These are phyloP conservation scores for Sylvicola cinctus DNA, from an alignment of 2,888 invertebrate species.

Conservation along the genomic window DNA sequence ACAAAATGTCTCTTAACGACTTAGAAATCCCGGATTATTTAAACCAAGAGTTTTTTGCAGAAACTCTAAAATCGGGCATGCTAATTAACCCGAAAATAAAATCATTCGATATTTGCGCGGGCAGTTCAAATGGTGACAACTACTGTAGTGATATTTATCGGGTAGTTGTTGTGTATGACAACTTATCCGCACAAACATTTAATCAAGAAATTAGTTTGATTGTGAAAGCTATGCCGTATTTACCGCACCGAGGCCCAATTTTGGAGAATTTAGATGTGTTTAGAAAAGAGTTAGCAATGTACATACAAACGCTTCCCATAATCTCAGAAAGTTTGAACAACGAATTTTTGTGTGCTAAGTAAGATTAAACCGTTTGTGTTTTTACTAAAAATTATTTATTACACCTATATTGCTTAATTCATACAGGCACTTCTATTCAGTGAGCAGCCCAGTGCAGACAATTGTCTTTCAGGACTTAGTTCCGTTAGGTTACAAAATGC, in stretches of 20 bases:
- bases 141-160: slow-evolving; percentile 22
- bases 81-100: slow-evolving; percentile 12
- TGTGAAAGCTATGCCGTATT: slow-evolving; percentile 12
- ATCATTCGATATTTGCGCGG: slow-evolving; percentile 13
- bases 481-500: slow-evolving; percentile 27
- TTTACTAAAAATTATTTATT: neutral
- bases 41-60: slow-evolving; percentile 14
- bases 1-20: too few species aligned
- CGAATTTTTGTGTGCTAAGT: slow-evolving; percentile 8
- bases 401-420: neutral
- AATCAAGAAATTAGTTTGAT: slow-evolving; percentile 16
- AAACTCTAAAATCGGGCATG: slow-evolving; percentile 17
- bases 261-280: slow-evolving; percentile 10
- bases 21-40: slow-evolving; percentile 13
- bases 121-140: slow-evolving; percentile 19
- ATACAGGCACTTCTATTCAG: slow-evolving; percentile 1
- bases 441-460: slow-evolving; percentile 9
- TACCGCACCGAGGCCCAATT: slow-evolving; percentile 1
- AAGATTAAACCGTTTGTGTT: too few species aligned
- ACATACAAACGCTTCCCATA: slow-evolving; percentile 9
- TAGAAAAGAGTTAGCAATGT: slow-evolving; percentile 11
- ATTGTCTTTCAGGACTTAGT: slow-evolving; percentile 31
- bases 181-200: slow-evolving; percentile 10
- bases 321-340: slow-evolving; percentile 7
- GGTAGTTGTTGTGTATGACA: slow-evolving; percentile 11